A percentile compares a stretch with the other conserved stretches of the same genome.
These are phyloP conservation scores for Cassiopea xamachana DNA, from an alignment of 30 jellyfish, hydroid and myxozoan species.

Conservation along the genomic window DNA sequence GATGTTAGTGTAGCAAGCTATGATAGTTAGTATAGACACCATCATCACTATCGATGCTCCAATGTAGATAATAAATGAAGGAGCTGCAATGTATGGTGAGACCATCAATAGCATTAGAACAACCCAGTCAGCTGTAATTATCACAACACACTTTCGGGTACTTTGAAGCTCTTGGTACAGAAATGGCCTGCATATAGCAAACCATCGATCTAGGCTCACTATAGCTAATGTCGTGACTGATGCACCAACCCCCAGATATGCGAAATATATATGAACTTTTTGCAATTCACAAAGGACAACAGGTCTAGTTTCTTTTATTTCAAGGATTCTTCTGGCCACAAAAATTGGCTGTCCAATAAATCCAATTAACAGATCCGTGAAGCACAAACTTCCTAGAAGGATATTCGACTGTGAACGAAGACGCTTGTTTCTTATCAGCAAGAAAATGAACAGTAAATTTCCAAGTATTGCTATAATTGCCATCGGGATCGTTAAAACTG, in stretches of 20 bases:
- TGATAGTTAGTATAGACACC: slow-evolving; percentile 41
- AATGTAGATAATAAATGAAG: slow-evolving; percentile 30
- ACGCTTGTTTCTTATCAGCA: slow-evolving; percentile 32
- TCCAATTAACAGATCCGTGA: slow-evolving; percentile 74
- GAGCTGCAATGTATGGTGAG: slow-evolving; percentile 40
- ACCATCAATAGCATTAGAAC: slow-evolving; percentile 10
- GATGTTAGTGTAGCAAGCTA: slow-evolving; percentile 56
- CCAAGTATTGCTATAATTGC: slow-evolving; percentile 55
- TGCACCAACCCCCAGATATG: slow-evolving; percentile 75
- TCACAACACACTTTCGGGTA: slow-evolving; percentile 14
- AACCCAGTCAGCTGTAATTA: slow-evolving; percentile 33
- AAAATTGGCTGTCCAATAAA: slow-evolving; percentile 74
- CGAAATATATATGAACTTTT: slow-evolving; percentile 30
- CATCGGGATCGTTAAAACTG: slow-evolving; percentile 28
- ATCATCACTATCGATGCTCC: slow-evolving; percentile 46
- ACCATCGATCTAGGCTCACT: slow-evolving; percentile 76
- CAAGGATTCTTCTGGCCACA: slow-evolving; percentile 50
- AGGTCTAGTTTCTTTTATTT: background rate
- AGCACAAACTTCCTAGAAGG: slow-evolving; percentile 56
- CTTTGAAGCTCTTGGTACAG: slow-evolving; percentile 43
- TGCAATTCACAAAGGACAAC: slow-evolving; percentile 37
- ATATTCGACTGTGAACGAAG: slow-evolving; percentile 59
- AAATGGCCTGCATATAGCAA: slow-evolving; percentile 81
- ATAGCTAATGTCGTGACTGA: slow-evolving; percentile 73
- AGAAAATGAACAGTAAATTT: slow-evolving; percentile 41